Percentiles rank a stretch among this genome's conserved stretches.
Conservation (phyloP, 2,797 vertebrate species). For the Melanotaenia pygmaea region DNA sequence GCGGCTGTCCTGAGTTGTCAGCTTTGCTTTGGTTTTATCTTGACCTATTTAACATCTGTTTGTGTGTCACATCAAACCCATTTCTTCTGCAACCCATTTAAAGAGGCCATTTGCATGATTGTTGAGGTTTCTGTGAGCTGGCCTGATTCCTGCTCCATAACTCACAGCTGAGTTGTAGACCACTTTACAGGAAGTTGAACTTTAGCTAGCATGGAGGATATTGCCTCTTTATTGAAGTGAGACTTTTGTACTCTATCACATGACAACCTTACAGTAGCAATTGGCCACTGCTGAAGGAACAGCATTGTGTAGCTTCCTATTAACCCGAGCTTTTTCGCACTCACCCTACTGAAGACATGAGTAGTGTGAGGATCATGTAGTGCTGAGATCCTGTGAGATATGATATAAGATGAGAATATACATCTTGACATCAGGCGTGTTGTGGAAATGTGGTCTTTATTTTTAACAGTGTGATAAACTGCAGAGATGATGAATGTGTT, state of each 20-base stretch:
- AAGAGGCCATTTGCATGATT: constrained; percentile 25
- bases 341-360: constrained; percentile 7
- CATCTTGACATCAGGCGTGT: not conserved
- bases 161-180: constrained; percentile 52
- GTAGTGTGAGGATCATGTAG: not conserved
- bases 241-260: constrained; percentile 38
- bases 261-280: constrained; percentile 15
- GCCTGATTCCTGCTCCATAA: constrained; percentile 53
- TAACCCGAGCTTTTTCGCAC: constrained; percentile 30
- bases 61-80: constrained; percentile 20
- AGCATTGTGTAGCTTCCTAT: constrained; percentile 21
- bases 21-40: constrained; percentile 7
- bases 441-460: constrained; percentile 18
- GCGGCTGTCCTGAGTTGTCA: not conserved
- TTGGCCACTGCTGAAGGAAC: constrained; percentile 16
- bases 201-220: constrained; percentile 34
- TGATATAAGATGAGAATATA: constrained; percentile 8
- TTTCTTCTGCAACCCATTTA: not conserved
- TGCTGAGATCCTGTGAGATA: constrained; percentile 41
- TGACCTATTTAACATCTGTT: constrained; percentile 35
- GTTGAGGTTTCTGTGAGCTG: constrained; percentile 35
- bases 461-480: constrained; percentile 26
- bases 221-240: constrained; percentile 36
- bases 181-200: constrained; percentile 64
- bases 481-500: constrained; percentile 10